These are phyloP conservation scores for Plecturocebus donacophilus DNA, from an alignment of 2,113 vertebrate genomes.

Conservation along the genomic window DNA sequence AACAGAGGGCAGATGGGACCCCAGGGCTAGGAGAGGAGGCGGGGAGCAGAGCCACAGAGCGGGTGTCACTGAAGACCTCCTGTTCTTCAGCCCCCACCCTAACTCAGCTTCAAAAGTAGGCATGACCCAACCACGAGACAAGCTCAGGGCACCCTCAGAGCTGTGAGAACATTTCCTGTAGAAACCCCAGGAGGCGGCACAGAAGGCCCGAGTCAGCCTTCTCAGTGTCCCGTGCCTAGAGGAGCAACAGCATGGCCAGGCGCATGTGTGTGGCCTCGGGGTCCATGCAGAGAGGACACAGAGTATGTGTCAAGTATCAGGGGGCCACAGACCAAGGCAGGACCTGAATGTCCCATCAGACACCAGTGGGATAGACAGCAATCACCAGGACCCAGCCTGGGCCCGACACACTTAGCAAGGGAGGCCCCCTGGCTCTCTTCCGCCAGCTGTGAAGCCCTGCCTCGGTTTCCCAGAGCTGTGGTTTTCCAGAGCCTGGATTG, in stretches of 20 bases:
- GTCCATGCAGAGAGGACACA: not conserved
- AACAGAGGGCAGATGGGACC: not conserved
- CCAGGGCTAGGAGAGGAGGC: not conserved
- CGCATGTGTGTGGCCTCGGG: not conserved
- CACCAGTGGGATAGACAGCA: not conserved
- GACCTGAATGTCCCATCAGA: not conserved
- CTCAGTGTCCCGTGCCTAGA: not conserved
- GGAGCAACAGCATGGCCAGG: not conserved
- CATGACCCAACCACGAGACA: not conserved
- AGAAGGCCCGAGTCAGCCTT: not conserved
- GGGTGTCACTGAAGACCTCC: no score
- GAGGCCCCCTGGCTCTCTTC: not conserved
- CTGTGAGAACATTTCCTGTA: not conserved
- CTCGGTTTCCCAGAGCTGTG: accelerated
- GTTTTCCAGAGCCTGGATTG: no score
- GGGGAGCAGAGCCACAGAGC: no score
- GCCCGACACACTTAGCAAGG: not conserved
- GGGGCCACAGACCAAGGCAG: not conserved
- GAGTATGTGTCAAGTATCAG: not conserved
- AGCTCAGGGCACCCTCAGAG: not conserved
- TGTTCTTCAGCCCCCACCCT: no score
- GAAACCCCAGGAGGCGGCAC: not conserved
- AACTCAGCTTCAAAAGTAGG: not conserved
- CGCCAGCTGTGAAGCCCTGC: not conserved
- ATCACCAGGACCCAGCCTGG: not conserved